These are phyloP conservation scores for Athalia circularis DNA, from an alignment of 2,888 invertebrate species.

Conservation along the genomic window DNA sequence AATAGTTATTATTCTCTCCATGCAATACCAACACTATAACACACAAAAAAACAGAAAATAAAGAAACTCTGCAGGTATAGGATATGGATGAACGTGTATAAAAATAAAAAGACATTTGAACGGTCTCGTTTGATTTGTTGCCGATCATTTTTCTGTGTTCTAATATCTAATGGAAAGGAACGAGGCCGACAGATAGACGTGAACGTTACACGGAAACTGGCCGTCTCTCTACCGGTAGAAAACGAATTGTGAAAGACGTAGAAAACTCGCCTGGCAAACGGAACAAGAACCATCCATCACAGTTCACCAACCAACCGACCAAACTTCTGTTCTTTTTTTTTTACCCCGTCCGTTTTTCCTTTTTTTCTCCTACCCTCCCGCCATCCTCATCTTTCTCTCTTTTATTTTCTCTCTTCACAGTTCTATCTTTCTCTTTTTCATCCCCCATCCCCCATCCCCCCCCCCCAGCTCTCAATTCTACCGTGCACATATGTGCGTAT, in stretches of 20 bases:
- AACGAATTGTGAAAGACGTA: constrained; percentile 29
- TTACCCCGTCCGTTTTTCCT: not conserved
- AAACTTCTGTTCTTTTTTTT: not conserved
- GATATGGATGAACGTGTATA: not conserved
- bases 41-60: too few species aligned
- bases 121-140: constrained; percentile 25
- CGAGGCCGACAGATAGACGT: constrained; percentile 16
- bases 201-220: not conserved
- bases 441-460: too few species aligned
- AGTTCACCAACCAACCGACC: constrained; percentile 3
- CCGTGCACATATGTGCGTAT: too few species aligned
- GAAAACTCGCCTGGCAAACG: constrained; percentile 2
- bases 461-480: too few species aligned
- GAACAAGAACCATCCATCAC: constrained; percentile 34
- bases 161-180: constrained; percentile 43
- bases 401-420: too few species aligned
- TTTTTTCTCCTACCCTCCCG: not conserved
- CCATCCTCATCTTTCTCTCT: not conserved
- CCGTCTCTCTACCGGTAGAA: not conserved
- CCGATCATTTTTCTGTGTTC: constrained; percentile 41
- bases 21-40: too few species aligned
- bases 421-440: too few species aligned
- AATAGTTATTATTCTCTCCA: too few species aligned
- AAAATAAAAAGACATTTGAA: not conserved
- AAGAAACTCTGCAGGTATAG: too few species aligned